Percentiles rank a stretch among this genome's conserved stretches.
These are phyloP conservation scores for Tragopan temminckii DNA, from an alignment of 2,797 vertebrate species.

Conservation along the genomic window DNA sequence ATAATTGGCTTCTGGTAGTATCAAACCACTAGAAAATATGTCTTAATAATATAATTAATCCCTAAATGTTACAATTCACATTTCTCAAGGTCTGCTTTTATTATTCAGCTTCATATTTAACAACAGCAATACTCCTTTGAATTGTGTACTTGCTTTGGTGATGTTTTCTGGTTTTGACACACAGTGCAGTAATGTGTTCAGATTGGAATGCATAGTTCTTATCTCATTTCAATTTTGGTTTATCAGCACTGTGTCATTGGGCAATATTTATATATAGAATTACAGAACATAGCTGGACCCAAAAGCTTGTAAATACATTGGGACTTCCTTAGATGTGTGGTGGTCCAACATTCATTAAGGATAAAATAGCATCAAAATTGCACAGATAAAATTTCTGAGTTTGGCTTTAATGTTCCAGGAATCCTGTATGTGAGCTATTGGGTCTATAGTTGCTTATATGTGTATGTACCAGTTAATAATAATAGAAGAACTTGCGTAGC, in stretches of 20 bases:
- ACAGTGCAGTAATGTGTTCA: rapidly evolving
- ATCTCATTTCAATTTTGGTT: background rate
- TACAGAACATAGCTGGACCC: background rate
- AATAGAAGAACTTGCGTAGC: background rate
- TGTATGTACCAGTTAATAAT: background rate
- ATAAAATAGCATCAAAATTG: background rate
- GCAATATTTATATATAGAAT: background rate
- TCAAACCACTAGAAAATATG: background rate
- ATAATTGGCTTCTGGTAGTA: background rate
- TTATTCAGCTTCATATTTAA: background rate
- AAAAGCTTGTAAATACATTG: background rate
- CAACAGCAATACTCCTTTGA: rapidly evolving
- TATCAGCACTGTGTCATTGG: background rate
- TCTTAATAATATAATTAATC: background rate
- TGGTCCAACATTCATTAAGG: background rate
- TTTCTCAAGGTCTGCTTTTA: background rate
- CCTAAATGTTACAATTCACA: background rate
- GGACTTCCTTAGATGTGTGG: rapidly evolving
- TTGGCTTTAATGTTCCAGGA: background rate
- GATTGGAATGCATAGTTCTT: background rate
- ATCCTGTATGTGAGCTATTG: background rate
- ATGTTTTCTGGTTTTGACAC: background rate
- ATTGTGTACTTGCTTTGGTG: rapidly evolving
- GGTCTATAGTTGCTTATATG: background rate
- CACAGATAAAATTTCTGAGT: background rate